Conservation (phyloP, 2,888 invertebrate species). For the Trachelus troglodyta region DNA sequence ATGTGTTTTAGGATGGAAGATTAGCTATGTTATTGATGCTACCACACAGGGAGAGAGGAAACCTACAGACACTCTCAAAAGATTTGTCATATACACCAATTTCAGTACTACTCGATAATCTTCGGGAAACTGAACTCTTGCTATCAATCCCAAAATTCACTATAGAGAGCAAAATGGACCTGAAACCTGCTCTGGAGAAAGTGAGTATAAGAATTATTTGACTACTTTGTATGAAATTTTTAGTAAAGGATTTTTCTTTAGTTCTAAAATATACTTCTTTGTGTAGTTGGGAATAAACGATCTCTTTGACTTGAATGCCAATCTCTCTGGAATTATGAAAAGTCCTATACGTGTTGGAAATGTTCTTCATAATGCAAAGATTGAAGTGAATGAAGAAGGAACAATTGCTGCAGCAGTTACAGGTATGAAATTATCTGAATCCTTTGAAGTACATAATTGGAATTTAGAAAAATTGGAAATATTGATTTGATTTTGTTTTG, state of each 20-base stretch:
- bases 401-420: slow-evolving; percentile 75
- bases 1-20: slow-evolving; percentile 68
- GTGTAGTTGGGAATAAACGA: slow-evolving; percentile 72
- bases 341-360: slow-evolving; percentile 67
- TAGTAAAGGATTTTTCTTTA: not conserved
- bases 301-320: slow-evolving; percentile 70
- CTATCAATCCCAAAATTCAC: slow-evolving; percentile 73
- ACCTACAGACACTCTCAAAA: slow-evolving; percentile 67
- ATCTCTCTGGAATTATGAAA: slow-evolving; percentile 71
- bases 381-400: slow-evolving; percentile 76
- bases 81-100: slow-evolving; percentile 72
- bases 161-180: slow-evolving; percentile 70
- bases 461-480: not conserved
- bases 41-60: slow-evolving; percentile 66
- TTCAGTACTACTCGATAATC: slow-evolving; percentile 64
- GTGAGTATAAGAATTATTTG: slow-evolving; percentile 62
- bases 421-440: slow-evolving; percentile 46
- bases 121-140: slow-evolving; percentile 69
- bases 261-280: slow-evolving; percentile 12
- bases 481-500: slow-evolving; percentile 7
- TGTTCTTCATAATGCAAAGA: slow-evolving; percentile 73
- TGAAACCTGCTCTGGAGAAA: slow-evolving; percentile 67
- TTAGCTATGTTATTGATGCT: slow-evolving; percentile 75
- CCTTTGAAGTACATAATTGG: not conserved
- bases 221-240: slow-evolving; percentile 14